phyloP scores from a whole-genome alignment of 1,140 invertebrate species.

The Atta cephalotes region DNA sequence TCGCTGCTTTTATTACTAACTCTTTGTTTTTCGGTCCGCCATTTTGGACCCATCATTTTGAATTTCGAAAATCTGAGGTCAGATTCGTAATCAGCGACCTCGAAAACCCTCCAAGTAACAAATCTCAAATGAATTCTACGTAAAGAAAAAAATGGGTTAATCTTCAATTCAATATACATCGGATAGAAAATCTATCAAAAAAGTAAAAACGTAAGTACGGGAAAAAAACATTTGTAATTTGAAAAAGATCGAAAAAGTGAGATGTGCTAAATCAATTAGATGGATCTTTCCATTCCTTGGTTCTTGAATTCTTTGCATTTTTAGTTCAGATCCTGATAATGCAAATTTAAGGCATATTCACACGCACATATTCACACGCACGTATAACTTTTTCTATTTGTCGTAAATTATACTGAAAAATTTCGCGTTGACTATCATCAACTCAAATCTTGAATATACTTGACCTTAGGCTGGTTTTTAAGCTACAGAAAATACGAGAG shows the following conservation, averaged over 20 bases:
- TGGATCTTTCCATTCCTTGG: constrained; percentile 15
- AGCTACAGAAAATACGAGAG: constrained; percentile 12
- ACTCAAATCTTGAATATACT: constrained; percentile 27
- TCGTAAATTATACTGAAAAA: constrained; percentile 40
- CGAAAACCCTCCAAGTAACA: no score
- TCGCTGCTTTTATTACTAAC: no score
- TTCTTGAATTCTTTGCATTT: constrained; percentile 19
- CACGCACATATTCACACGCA: neutral
- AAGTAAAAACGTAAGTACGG: no score
- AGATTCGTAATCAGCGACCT: no score
- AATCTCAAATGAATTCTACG: no score
- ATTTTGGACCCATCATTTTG: no score
- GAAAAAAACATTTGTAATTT: neutral
- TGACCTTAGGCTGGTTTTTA: constrained; percentile 32
- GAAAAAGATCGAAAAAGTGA: neutral
- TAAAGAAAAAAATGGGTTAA: neutral
- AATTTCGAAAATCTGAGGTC: no score
- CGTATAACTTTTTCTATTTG: neutral
- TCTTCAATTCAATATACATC: neutral
- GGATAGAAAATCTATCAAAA: neutral
- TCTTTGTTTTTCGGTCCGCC: no score
- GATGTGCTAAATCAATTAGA: constrained; percentile 27
- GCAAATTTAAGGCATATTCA: neutral
- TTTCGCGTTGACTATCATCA: constrained; percentile 35
- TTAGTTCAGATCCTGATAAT: neutral